Evolutionary conservation across 2,888 invertebrate genomes (phyloP).

Genomic region (Fabriciana adippe): DNA sequence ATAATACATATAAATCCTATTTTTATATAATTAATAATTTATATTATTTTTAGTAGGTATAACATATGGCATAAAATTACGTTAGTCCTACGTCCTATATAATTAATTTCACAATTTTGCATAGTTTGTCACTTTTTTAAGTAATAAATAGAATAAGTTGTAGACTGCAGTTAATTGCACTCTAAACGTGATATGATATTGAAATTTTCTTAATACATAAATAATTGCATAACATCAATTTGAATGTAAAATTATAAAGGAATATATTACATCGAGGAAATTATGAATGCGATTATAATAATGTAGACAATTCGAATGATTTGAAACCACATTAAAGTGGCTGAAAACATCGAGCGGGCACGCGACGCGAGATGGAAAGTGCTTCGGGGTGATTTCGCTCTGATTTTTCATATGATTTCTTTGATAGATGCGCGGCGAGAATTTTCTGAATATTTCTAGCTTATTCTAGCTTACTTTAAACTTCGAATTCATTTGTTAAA

Average conservation of each 20-base stretch:
- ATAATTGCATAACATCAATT: conserved; percentile 18
- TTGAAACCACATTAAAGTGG: conserved; percentile 18
- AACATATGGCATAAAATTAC: conserved; percentile 2
- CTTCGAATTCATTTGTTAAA: too few species aligned
- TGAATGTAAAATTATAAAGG: conserved; percentile 15
- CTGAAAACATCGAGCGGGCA: conserved; percentile 22
- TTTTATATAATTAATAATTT: too few species aligned
- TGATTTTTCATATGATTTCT: conserved; percentile 23
- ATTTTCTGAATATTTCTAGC: conserved; percentile 16
- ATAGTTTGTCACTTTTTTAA: too few species aligned
- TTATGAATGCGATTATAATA: conserved; percentile 17
- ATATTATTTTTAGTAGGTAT: too few species aligned
- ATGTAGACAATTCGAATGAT: conserved; percentile 20
- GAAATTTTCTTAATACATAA: conserved; percentile 1
- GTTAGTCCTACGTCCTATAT: not conserved
- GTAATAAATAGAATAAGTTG: too few species aligned
- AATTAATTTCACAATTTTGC: too few species aligned
- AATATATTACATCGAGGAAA: conserved; percentile 30
- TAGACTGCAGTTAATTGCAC: not conserved
- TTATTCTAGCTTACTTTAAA: too few species aligned
- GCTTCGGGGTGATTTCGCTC: conserved; percentile 24
- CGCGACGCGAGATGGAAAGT: conserved; percentile 43
- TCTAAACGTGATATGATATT: not conserved
- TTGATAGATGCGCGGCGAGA: conserved; percentile 18
- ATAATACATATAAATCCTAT: too few species aligned